These are phyloP conservation scores for Cyrtonyx montezumae DNA, from an alignment of 2,113 vertebrate genomes.

Conservation along the genomic window DNA sequence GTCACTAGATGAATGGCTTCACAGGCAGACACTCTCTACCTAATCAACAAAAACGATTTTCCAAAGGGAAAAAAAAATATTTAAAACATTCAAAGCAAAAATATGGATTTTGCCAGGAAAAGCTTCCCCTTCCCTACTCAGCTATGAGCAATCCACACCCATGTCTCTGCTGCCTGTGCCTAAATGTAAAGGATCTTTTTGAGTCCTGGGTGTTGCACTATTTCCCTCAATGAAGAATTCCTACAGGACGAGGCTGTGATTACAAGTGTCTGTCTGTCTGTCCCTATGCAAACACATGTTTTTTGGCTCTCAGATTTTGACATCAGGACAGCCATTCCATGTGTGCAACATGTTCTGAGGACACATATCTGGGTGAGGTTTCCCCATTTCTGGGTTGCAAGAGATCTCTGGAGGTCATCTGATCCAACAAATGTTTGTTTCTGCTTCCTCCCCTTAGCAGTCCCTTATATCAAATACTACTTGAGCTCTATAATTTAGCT, in stretches of 20 bases:
- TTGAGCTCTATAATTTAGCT: background rate
- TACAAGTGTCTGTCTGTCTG: background rate
- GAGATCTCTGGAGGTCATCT: background rate
- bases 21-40: background rate
- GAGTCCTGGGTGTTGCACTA: background rate
- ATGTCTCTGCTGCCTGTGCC: background rate
- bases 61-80: background rate
- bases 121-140: background rate
- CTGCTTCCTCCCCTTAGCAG: background rate
- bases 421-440: background rate
- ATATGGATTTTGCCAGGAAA: background rate
- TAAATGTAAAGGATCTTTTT: background rate
- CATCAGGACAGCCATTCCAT: fast-evolving
- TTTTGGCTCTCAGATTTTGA: background rate
- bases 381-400: background rate
- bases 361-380: background rate
- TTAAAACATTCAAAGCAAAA: background rate
- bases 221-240: background rate
- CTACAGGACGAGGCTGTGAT: background rate
- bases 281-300: fast-evolving
- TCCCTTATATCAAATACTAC: background rate
- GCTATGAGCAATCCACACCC: fast-evolving
- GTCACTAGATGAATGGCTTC: background rate
- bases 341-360: background rate
- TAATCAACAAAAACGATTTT: background rate